Conservation (phyloP, 2,888 invertebrate genomes). For the Spatulosminthurus flaviceps region DNA sequence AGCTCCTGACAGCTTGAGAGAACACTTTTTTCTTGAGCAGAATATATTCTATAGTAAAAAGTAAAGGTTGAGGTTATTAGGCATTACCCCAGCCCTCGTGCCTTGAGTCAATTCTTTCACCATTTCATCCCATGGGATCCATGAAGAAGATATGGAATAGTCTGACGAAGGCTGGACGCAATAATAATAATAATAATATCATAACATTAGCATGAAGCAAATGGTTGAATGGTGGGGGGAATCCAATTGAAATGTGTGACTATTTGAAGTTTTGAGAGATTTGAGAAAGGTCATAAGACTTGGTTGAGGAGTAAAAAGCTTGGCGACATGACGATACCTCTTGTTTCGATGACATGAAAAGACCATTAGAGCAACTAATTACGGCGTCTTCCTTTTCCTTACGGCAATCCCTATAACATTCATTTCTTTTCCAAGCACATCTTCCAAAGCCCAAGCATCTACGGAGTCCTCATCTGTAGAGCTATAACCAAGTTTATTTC, state of each 20-base stretch:
- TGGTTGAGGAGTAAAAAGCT: conserved; percentile 54
- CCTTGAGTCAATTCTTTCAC: conserved; percentile 34
- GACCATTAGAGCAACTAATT: conserved; percentile 64
- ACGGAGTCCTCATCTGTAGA: too few species aligned
- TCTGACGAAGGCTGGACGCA: conserved; percentile 6
- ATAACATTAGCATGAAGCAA: conserved; percentile 28
- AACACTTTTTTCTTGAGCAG: background rate
- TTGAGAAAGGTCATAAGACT: conserved; percentile 59
- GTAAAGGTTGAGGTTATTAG: background rate
- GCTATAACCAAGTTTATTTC: too few species aligned
- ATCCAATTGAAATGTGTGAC: conserved; percentile 37
- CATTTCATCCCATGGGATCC: background rate
- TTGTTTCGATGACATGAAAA: conserved; percentile 63
- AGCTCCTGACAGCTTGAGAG: background rate
- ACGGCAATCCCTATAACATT: conserved; percentile 33
- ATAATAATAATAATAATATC: conserved; percentile 19
- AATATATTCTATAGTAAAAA: too few species aligned
- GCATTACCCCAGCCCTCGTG: conserved; percentile 25
- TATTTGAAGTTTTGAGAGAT: conserved; percentile 47
- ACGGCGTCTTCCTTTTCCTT: conserved; percentile 55
- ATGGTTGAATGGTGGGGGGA: conserved; percentile 1
- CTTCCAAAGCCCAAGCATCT: too few species aligned
- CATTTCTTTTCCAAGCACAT: background rate
- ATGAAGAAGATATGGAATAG: too few species aligned
- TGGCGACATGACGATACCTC: conserved; percentile 63